Conservation (phyloP, 1,140 invertebrate species). For the Hesperophylax magnus region DNA sequence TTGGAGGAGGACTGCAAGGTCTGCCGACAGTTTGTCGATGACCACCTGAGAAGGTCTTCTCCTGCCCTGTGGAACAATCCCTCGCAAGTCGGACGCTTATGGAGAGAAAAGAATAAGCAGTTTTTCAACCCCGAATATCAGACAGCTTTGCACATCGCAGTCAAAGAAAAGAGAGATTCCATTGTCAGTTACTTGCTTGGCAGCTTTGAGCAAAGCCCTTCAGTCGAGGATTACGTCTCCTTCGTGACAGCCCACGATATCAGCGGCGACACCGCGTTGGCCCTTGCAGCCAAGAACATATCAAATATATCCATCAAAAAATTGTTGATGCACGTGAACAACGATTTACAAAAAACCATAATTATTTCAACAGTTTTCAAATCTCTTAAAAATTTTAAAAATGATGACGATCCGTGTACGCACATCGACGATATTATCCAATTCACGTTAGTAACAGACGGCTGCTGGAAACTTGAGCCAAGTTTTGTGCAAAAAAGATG, state of each 20-base stretch:
- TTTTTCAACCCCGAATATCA: neutral
- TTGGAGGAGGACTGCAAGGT: neutral
- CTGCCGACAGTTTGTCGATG: neutral
- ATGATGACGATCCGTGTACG: too few relatives aligned
- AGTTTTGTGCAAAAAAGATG: neutral
- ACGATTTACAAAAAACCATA: neutral
- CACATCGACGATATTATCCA: neutral
- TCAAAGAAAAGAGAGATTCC: neutral
- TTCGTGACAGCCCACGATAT: neutral
- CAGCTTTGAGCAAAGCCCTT: too few relatives aligned
- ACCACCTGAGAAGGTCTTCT: neutral
- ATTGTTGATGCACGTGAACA: neutral
- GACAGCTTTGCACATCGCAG: slow-evolving; percentile 9
- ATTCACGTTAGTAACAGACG: neutral
- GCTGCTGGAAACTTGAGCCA: neutral
- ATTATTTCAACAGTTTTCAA: neutral
- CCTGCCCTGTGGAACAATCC: neutral
- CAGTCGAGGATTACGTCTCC: neutral
- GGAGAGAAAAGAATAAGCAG: neutral
- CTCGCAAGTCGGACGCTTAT: neutral
- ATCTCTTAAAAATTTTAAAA: neutral
- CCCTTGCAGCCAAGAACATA: neutral
- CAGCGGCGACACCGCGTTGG: neutral
- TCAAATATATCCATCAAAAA: neutral
- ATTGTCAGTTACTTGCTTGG: neutral